A percentile compares a stretch with the other conserved stretches of the same genome.
phyloP scores from a whole-genome alignment of 1,140 invertebrate genomes.

The Tetramorium simillimum region DNA sequence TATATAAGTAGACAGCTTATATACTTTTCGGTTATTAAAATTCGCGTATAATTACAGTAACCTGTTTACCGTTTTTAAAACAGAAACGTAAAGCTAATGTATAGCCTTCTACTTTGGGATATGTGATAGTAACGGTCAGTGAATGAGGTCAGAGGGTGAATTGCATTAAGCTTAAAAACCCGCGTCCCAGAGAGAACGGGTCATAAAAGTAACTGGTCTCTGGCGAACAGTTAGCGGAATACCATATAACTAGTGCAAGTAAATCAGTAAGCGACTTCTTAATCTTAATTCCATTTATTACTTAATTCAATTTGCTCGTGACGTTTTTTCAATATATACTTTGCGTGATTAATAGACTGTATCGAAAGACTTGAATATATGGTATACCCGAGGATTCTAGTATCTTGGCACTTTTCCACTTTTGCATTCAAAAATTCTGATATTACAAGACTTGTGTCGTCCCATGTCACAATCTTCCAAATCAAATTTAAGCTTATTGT shows the following conservation, averaged over 20 bases:
- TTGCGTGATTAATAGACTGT: constrained; percentile 3
- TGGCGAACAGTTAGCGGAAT: constrained; percentile 30
- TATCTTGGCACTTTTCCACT: not conserved
- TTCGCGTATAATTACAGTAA: not conserved
- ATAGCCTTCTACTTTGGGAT: not conserved
- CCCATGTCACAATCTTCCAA: not conserved
- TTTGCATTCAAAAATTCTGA: not conserved
- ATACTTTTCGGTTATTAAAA: constrained; percentile 11
- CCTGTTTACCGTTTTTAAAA: not conserved
- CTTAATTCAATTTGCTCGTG: constrained; percentile 4
- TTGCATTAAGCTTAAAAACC: constrained; percentile 38
- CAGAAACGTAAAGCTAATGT: not conserved
- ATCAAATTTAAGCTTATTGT: not conserved
- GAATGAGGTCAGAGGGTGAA: constrained; percentile 41
- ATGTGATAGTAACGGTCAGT: constrained; percentile 19
- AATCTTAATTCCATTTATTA: constrained; percentile 47
- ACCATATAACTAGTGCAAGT: not conserved
- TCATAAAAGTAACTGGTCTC: constrained; percentile 44
- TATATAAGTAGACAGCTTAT: not conserved
- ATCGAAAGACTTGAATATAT: not conserved
- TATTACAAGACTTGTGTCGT: not conserved
- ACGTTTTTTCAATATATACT: not conserved
- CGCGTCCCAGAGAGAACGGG: constrained; percentile 9
- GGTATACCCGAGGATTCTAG: not conserved
- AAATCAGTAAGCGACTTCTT: constrained; percentile 21